Base-by-base conservation (phyloP, 2,113 vertebrate species). In the Myanophis thanlyinensis region DNA sequence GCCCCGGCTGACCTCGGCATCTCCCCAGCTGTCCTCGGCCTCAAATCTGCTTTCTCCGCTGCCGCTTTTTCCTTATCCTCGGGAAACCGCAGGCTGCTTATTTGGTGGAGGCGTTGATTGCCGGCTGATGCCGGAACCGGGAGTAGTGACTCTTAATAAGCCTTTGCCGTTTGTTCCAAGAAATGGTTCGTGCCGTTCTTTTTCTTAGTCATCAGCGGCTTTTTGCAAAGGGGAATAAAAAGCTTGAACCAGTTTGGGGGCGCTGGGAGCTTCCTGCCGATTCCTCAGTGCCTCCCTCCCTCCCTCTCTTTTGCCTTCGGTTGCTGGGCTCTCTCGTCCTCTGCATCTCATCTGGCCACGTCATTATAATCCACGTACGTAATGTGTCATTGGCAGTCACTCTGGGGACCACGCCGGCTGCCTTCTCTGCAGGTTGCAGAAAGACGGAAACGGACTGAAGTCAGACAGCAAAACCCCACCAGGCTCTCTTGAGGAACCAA, bases 351-450 rank as follows among this genome's bases (percentile, higher is more conserved):
- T 2, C 51, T 48, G 89, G 40, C n/a, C 67, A 13, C 1, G 94
- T 94, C 62, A 1, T 88, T 92, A 23, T 85, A 90, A 73, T 92
- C 96, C 95, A 93, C 87, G 67, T 87, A 62, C 92, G 92, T 85
- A 35, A 25, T 1, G 44, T 94, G 93, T 94, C 84, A 91, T 92
- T 95, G 93, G 94, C 93, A 93, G 62, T 54, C 92, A 53, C 91
- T 94, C 87, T 88, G 86, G 93, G 89, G 92, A 93, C 85, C 40
- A 46, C 53, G 40, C 49, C 52, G 89, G 47, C 73, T 27, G 92
- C 0, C 94, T 89, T 94, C 73, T 80, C 73, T 9, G 15, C 73
- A 56, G 93, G 47, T 93, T 95, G 90, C 93, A 92, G 93, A 4
- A 56, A 88, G 47, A 18, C 25, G 67, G 9, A 87, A 80, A 80